Conservation (phyloP, 1,140 invertebrate species). For the Telenomus remus region DNA sequence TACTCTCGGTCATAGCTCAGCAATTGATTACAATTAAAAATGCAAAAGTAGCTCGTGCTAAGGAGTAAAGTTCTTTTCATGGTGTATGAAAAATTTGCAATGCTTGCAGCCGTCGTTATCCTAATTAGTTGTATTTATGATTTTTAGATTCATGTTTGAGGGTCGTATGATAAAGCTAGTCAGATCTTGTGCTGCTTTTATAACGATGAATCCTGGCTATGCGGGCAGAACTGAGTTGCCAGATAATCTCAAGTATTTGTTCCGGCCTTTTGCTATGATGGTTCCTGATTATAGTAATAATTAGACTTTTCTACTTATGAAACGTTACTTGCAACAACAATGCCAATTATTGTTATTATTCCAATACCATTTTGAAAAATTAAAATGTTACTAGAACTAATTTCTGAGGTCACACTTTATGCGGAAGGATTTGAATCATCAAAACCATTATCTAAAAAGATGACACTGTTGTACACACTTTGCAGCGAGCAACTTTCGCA, state of each 20-base stretch:
- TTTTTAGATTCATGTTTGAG: slow-evolving; percentile 85
- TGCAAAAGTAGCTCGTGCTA: slow-evolving; percentile 77
- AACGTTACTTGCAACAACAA: too few relatives aligned
- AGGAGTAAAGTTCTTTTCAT: slow-evolving; percentile 14
- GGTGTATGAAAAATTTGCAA: neutral
- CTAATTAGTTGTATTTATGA: too few relatives aligned
- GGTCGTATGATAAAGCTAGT: slow-evolving; percentile 84
- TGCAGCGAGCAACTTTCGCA: slow-evolving; percentile 91
- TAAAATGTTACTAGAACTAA: slow-evolving; percentile 72
- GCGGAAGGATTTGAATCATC: slow-evolving; percentile 92
- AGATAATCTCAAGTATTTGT: slow-evolving; percentile 92
- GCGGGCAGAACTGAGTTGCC: slow-evolving; percentile 91
- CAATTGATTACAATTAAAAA: slow-evolving; percentile 83
- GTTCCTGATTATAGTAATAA: slow-evolving; percentile 87
- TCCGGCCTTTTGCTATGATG: slow-evolving; percentile 92
- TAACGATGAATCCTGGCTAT: slow-evolving; percentile 96
- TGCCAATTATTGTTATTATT: too few relatives aligned
- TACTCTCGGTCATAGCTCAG: slow-evolving; percentile 87
- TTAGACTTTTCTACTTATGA: too few relatives aligned
- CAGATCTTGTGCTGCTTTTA: slow-evolving; percentile 83
- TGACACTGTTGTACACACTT: slow-evolving; percentile 89
- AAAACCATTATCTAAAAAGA: slow-evolving; percentile 94
- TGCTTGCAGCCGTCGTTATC: too few relatives aligned
- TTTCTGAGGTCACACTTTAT: slow-evolving; percentile 93
- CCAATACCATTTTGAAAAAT: too few relatives aligned